Conservation (phyloP, 2,113 vertebrate species). For the Phasianus colchicus region DNA sequence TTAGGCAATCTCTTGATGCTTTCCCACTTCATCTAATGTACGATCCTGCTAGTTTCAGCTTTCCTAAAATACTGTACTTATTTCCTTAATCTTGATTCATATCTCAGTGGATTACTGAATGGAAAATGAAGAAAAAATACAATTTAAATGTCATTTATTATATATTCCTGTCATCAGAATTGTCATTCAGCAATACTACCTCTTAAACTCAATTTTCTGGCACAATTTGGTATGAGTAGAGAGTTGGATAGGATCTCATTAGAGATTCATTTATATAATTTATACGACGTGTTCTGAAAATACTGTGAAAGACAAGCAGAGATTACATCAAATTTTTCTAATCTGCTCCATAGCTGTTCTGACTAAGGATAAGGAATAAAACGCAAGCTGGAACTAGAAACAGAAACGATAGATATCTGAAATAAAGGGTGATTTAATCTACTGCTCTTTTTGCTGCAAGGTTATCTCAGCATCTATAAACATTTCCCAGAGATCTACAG, state of each 20-base stretch:
- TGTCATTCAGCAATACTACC: neutral
- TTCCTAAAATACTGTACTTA: neutral
- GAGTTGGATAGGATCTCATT: neutral
- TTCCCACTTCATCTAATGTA: neutral
- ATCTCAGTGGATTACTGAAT: neutral
- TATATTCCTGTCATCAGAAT: neutral
- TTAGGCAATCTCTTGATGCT: neutral
- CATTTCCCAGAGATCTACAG: neutral
- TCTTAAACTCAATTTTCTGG: neutral
- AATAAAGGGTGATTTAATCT: constrained; percentile 51
- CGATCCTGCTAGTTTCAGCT: neutral
- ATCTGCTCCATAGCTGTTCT: constrained; percentile 20
- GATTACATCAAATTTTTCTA: constrained; percentile 28
- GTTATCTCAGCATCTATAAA: constrained; percentile 42
- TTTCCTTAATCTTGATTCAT: neutral
- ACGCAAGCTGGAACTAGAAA: constrained; percentile 11
- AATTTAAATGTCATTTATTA: neutral
- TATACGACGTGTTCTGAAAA: neutral
- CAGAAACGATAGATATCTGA: constrained; percentile 18
- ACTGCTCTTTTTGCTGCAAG: constrained; percentile 35
- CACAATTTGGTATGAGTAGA: neutral
- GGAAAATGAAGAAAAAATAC: neutral
- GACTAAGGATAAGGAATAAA: constrained; percentile 45
- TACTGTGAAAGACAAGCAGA: constrained; percentile 5
- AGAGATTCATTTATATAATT: constrained; percentile 36